Evolutionary conservation across 2,113 vertebrate species (phyloP), one percentile per base, ranked within the genome.

Genomic region (Acanthochromis polyacanthus): DNA sequence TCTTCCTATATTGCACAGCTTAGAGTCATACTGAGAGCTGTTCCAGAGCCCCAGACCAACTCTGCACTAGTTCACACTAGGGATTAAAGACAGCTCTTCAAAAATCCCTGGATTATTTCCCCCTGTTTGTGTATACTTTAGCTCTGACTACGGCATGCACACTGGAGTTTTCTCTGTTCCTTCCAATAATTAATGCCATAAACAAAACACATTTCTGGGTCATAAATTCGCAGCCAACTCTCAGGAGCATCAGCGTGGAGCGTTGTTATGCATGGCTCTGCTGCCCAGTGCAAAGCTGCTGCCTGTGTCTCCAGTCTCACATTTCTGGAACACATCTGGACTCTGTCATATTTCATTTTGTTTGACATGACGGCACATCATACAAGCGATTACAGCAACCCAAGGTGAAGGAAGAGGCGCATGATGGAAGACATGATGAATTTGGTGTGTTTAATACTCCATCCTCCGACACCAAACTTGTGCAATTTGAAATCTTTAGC

Each of bases 141-240:
- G 79, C 66, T 75, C 68, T 0, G n/a, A 72, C 71, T 86, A 71
- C 63, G 0, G 46, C 46, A 60, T 32, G 60, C 71, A 77, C 43
- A 19, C 55, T 63, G 45, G 78, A 81, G 78, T 81, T 75, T 71
- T 61, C 79, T 45, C 62, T 66, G 20, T 63, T 87, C 53, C 25
- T 69, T 71, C 32, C 40, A 65, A 66, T 85, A 89, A 90, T 87
- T 89, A 87, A 87, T 90, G 78, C 76, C n/a, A 16, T 71, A 91
- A 91, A 89, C 85, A 89, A 89, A 81, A 84, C 61, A 76, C 57
- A 85, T 89, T 91, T 93, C 88, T 90, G 85, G 89, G 86, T 86
- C 90, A 90, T 90, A 87, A 78, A 84, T 84, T 83, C 1, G 10
- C 80, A 69, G 68, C 55, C 60, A 80, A 59, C 66, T 87, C 85